Conservation (phyloP, 2,888 invertebrate species). For the Lamellibrachia satsuma region DNA sequence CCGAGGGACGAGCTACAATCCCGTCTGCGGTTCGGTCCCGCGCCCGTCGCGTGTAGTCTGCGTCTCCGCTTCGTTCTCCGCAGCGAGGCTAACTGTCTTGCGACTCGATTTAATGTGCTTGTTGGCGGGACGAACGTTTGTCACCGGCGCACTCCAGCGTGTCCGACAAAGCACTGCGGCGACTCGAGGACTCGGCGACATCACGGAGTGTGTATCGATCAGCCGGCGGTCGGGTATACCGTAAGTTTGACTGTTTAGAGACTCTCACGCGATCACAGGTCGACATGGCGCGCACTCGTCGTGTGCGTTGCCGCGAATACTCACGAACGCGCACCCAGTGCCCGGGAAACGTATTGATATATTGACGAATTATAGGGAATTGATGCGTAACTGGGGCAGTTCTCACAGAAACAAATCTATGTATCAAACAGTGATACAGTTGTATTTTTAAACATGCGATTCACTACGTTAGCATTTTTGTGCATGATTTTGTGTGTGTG, state of each 20-base stretch:
- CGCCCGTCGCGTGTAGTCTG: background rate
- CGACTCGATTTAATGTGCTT: background rate
- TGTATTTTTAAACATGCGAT: background rate
- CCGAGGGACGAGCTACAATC: background rate
- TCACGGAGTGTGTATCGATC: background rate
- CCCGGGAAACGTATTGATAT: background rate
- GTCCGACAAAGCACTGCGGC: conserved; percentile 7
- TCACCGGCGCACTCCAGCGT: background rate
- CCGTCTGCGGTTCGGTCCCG: background rate
- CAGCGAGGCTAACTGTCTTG: background rate
- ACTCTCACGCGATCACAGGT: background rate
- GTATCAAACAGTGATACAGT: background rate
- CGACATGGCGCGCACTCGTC: background rate
- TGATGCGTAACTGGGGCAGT: background rate
- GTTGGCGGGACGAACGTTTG: background rate
- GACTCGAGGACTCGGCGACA: background rate
- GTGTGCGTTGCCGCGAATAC: background rate
- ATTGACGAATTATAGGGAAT: background rate
- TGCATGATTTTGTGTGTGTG: background rate
- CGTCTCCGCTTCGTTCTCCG: background rate
- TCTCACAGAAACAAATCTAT: background rate
- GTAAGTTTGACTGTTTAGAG: background rate
- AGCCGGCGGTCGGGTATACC: background rate
- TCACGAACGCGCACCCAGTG: background rate
- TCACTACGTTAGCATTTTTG: background rate